Percentiles rank a stretch among this genome's conserved stretches.
phyloP scores from a whole-genome alignment of 1,140 invertebrate genomes.

The Heliconius congener region DNA sequence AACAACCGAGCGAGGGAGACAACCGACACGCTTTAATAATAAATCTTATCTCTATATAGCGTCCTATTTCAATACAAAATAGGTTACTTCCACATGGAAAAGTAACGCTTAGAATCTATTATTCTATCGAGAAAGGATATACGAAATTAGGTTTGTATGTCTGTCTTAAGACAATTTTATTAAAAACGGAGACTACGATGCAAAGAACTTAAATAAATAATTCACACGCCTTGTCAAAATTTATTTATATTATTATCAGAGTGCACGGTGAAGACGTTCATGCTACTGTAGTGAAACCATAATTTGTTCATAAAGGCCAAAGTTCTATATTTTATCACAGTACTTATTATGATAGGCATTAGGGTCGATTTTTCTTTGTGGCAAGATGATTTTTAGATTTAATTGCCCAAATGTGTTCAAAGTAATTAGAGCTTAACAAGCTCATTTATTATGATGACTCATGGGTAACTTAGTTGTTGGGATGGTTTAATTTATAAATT shows the following conservation, averaged over 20 bases:
- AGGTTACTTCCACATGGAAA: conserved; percentile 1
- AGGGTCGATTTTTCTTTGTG: conserved; percentile 25
- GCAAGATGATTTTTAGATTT: conserved; percentile 28
- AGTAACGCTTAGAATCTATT: neutral
- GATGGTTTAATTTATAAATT: conserved; percentile 8
- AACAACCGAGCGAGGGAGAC: no score
- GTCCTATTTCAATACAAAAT: neutral
- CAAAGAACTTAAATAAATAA: conserved; percentile 22
- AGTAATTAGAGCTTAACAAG: conserved; percentile 43
- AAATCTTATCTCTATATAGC: neutral
- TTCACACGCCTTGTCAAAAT: conserved; percentile 34
- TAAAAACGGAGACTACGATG: neutral
- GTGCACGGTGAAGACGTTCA: neutral
- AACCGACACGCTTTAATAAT: no score
- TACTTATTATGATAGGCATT: conserved; percentile 19
- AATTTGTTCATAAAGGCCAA: neutral
- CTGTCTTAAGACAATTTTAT: neutral
- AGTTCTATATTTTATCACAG: conserved; percentile 8
- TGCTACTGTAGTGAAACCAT: neutral
- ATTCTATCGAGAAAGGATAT: conserved; percentile 13
- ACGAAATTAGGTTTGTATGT: conserved; percentile 19
- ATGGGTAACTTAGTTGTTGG: conserved; percentile 30
- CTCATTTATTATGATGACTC: conserved; percentile 40
- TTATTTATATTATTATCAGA: conserved; percentile 26
- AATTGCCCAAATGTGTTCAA: conserved; percentile 45